Conservation (phyloP, 2,888 invertebrate genomes). For the Apodemia mormo region DNA sequence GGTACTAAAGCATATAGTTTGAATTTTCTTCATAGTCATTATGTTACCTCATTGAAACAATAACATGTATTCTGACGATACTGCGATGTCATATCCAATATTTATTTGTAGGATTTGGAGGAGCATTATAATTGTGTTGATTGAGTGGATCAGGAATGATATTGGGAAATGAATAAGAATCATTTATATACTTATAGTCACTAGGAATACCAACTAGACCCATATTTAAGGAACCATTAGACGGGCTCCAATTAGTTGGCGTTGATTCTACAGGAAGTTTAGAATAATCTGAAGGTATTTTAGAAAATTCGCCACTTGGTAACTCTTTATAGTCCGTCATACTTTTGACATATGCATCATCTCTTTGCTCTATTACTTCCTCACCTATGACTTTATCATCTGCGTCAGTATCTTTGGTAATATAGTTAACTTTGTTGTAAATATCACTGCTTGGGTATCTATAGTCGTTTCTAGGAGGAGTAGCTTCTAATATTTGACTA, state of each 20-base stretch:
- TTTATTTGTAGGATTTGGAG: conserved; percentile 54
- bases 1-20: background rate
- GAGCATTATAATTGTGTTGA: conserved; percentile 73
- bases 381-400: conserved; percentile 67
- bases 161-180: conserved; percentile 74
- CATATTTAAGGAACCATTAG: conserved; percentile 75
- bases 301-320: conserved; percentile 80
- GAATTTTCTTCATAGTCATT: too few relatives aligned
- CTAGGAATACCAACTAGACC: conserved; percentile 70
- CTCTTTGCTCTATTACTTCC: conserved; percentile 69
- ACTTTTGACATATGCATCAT: conserved; percentile 65
- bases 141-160: conserved; percentile 64
- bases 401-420: conserved; percentile 68
- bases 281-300: conserved; percentile 77
- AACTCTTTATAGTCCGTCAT: conserved; percentile 69
- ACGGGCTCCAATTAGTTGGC: conserved; percentile 79
- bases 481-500: conserved; percentile 75
- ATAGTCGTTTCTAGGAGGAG: conserved; percentile 74
- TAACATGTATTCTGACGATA: background rate
- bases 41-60: background rate
- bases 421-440: conserved; percentile 71
- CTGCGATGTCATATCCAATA: conserved; percentile 47
- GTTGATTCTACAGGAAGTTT: conserved; percentile 76
- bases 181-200: conserved; percentile 78
- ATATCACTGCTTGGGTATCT: conserved; percentile 67